These are phyloP conservation scores for Exephanes ischioxanthus DNA, from an alignment of 2,888 invertebrate species.

Conservation along the genomic window DNA sequence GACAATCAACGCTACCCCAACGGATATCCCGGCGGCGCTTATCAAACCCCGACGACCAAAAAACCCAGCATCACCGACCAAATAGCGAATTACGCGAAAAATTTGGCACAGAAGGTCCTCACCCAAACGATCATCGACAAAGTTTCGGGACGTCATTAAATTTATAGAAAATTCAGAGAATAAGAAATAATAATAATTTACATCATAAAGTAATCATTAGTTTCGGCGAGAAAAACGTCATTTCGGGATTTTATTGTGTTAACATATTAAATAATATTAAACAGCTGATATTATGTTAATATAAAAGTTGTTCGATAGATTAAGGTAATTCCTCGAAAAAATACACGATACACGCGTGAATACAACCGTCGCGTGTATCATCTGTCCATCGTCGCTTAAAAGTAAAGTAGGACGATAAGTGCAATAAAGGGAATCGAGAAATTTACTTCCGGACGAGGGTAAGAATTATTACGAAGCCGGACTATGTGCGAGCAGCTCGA, in stretches of 20 bases:
- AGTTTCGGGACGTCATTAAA: constrained; percentile 73
- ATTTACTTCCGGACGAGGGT: neutral
- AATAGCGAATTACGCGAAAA: constrained; percentile 76
- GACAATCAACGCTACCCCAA: constrained; percentile 59
- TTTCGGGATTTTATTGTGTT: constrained; percentile 12
- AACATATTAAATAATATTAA: neutral
- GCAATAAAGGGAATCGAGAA: constrained; percentile 33
- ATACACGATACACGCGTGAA: neutral
- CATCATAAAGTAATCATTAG: neutral
- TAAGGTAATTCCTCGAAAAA: neutral
- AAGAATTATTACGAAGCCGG: neutral
- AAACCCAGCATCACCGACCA: constrained; percentile 79
- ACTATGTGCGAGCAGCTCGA: neutral
- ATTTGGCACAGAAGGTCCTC: constrained; percentile 76
- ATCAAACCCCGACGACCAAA: constrained; percentile 70
- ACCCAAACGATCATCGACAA: constrained; percentile 80
- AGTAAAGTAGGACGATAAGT: neutral
- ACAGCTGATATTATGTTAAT: neutral
- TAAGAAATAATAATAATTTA: neutral
- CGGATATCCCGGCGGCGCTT: constrained; percentile 77
- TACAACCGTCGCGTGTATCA: neutral
- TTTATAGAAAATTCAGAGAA: neutral
- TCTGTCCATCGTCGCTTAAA: neutral
- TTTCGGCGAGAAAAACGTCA: neutral
- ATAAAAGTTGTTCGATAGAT: neutral